Conservation (phyloP, 1,140 invertebrate genomes). For the Drosophila kepulauana region DNA sequence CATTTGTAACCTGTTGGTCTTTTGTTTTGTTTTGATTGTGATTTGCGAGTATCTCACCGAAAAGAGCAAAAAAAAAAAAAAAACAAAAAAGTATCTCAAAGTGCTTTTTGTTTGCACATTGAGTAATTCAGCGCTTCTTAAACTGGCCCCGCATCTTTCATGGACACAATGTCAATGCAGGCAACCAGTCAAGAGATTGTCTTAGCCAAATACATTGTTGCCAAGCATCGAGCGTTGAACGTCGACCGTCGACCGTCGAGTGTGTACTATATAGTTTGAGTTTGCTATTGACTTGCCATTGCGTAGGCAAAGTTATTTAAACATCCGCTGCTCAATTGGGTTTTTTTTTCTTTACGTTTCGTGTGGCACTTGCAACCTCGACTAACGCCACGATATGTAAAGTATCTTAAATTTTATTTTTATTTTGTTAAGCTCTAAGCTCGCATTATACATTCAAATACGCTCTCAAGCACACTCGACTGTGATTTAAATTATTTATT, state of each 20-base stretch:
- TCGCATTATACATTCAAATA: conserved; percentile 5
- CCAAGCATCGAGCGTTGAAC: too few species aligned
- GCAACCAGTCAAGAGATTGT: conserved; percentile 22
- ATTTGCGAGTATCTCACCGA: neutral
- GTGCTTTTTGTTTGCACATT: conserved; percentile 19
- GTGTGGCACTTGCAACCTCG: conserved; percentile 30
- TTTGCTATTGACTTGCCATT: conserved; percentile 27
- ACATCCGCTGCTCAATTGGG: conserved; percentile 35
- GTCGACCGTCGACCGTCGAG: too few species aligned
- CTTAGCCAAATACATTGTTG: conserved; percentile 11
- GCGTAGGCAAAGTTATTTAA: conserved; percentile 34
- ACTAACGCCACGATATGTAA: neutral
- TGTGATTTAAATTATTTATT: neutral
- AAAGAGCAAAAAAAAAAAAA: neutral
- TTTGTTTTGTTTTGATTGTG: conserved; percentile 26
- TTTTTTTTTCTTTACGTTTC: conserved; percentile 3
- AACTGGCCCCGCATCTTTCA: conserved; percentile 7
- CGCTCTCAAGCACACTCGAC: conserved; percentile 2
- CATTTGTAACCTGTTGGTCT: conserved; percentile 56
- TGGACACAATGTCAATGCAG: conserved; percentile 28
- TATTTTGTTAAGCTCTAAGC: neutral
- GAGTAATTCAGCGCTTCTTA: conserved; percentile 1
- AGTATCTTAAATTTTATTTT: too few species aligned
- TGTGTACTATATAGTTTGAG: too few species aligned
- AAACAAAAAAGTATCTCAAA: conserved; percentile 11